These are phyloP conservation scores for Pomacea canaliculata DNA, from an alignment of 2,888 invertebrate genomes.

Conservation along the genomic window DNA sequence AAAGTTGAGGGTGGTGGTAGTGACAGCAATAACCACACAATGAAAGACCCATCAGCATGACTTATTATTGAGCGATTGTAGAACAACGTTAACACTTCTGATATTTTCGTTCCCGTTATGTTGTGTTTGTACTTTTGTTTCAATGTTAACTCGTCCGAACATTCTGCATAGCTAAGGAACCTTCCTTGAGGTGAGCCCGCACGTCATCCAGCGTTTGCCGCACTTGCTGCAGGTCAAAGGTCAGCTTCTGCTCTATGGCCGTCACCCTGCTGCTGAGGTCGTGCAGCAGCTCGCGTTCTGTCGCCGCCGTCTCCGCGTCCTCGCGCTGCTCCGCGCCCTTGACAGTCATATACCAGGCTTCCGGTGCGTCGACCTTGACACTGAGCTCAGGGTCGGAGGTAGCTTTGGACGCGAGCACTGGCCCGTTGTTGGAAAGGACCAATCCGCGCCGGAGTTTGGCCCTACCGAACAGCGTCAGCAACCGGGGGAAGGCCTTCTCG, in stretches of 20 bases:
- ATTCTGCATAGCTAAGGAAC: too few relatives aligned
- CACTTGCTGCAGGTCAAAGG: conserved; percentile 20
- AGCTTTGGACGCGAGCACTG: not conserved
- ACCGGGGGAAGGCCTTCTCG: conserved; percentile 48
- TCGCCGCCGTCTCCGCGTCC: not conserved
- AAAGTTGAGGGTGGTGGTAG: too few relatives aligned
- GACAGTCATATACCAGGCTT: conserved; percentile 30
- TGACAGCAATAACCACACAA: too few relatives aligned
- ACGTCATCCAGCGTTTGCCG: conserved; percentile 26
- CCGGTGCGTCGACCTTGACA: not conserved
- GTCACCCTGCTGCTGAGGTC: conserved; percentile 24
- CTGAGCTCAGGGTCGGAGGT: not conserved
- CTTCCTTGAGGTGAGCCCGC: not conserved
- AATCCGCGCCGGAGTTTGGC: conserved; percentile 31
- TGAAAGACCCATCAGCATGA: too few relatives aligned
- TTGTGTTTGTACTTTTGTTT: conserved; percentile 41
- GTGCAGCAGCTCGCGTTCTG: conserved; percentile 15
- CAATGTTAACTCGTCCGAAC: conserved; percentile 17
- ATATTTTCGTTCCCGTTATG: too few relatives aligned
- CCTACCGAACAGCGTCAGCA: conserved; percentile 35
- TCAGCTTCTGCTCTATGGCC: conserved; percentile 17
- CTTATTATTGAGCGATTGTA: too few relatives aligned
- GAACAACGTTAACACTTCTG: too few relatives aligned
- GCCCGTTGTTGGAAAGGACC: not conserved
- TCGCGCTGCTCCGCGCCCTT: too few relatives aligned